Evolutionary conservation across 2,888 invertebrate species (phyloP).

Genomic region (Heliconius cydno): DNA sequence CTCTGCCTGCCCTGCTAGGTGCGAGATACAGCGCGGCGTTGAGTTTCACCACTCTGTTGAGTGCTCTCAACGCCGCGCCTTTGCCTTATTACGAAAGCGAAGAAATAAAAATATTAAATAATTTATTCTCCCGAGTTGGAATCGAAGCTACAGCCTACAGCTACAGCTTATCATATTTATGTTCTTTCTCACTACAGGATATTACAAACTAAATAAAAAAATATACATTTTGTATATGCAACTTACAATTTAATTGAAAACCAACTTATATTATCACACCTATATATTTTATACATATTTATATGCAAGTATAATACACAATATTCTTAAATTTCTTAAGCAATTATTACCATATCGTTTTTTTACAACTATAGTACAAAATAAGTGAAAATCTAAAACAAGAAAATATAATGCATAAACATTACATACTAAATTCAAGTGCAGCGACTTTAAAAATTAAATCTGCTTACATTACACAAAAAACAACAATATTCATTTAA

Average conservation of each 20-base stretch:
- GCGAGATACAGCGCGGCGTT: too few species aligned
- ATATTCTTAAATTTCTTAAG: background rate
- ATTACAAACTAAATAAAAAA: background rate
- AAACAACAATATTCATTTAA: background rate
- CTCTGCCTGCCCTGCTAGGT: too few species aligned
- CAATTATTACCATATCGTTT: background rate
- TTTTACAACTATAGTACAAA: background rate
- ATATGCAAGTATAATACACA: background rate
- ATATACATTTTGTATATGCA: background rate
- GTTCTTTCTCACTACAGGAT: background rate
- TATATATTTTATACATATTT: background rate
- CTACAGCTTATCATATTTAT: too few species aligned
- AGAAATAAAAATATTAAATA: too few species aligned
- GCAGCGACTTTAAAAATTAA: background rate
- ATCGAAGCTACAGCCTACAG: too few species aligned
- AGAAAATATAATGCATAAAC: too few species aligned
- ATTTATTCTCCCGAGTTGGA: too few species aligned
- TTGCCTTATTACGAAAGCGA: too few species aligned
- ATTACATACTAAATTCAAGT: background rate
- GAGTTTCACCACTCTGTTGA: too few species aligned
- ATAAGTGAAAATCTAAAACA: too few species aligned
- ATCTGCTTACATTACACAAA: background rate
- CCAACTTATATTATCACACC: conserved; percentile 6
- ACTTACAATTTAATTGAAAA: conserved; percentile 10
- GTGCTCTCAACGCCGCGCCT: too few species aligned